Conservation (phyloP, 2,797 vertebrate species). For the Paramormyrops hopkinsi region DNA sequence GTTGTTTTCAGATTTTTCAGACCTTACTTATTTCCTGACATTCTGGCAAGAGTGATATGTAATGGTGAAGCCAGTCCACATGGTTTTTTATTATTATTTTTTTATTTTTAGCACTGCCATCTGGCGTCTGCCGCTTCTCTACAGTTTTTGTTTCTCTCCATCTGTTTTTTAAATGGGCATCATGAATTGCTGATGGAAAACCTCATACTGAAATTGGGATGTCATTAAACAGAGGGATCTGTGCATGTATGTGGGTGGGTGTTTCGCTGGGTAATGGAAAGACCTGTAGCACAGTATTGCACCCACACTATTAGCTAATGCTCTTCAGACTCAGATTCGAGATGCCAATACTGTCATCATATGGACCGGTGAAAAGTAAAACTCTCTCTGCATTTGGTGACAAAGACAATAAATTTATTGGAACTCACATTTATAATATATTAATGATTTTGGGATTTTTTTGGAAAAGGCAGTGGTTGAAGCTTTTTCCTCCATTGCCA, state of each 20-base stretch:
- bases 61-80: constrained; percentile 10
- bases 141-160: neutral
- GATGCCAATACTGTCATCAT: neutral
- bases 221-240: neutral
- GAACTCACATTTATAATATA: neutral
- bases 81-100: neutral
- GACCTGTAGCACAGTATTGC: neutral
- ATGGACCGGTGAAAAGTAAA: neutral
- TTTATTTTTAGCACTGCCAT: neutral
- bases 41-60: neutral
- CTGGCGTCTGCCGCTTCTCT: neutral
- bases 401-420: neutral
- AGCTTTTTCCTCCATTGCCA: neutral
- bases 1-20: neutral
- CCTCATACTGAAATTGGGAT: neutral
- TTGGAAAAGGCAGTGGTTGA: neutral
- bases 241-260: neutral
- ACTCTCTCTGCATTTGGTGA: neutral
- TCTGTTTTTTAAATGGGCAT: neutral
- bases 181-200: constrained; percentile 8
- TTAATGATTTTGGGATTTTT: neutral
- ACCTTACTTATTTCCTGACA: neutral
- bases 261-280: neutral
- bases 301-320: no score
- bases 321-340: neutral